A percentile compares a stretch with the other conserved stretches of the same genome.
phyloP scores from a whole-genome alignment of 2,113 vertebrate species.

The Girardinichthys multiradiatus region DNA sequence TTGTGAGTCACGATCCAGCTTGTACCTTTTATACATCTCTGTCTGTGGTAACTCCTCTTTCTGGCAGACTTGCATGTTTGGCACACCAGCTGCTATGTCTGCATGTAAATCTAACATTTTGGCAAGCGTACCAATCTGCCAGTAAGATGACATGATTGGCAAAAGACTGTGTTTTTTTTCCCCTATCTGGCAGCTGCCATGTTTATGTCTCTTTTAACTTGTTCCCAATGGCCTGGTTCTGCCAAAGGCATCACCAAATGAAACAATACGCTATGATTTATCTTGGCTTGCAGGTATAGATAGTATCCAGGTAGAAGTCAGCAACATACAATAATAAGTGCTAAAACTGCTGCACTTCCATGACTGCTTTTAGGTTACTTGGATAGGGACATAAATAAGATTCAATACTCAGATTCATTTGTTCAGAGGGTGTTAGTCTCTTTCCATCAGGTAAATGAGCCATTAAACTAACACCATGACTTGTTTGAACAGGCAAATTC shows the following conservation, averaged over 20 bases:
- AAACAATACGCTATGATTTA: slow-evolving; percentile 4
- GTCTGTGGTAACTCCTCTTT: slow-evolving; percentile 35
- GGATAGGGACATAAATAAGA: neutral
- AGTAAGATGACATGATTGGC: slow-evolving; percentile 69
- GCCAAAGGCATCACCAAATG: slow-evolving; percentile 26
- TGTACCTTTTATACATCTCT: slow-evolving; percentile 9
- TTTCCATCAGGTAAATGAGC: neutral
- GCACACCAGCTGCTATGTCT: slow-evolving; percentile 60
- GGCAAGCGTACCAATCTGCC: slow-evolving; percentile 57
- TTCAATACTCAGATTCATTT: neutral
- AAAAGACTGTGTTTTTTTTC: slow-evolving; percentile 16
- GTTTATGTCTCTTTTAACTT: slow-evolving; percentile 50
- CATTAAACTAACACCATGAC: neutral
- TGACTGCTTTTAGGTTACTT: neutral
- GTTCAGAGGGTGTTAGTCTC: neutral
- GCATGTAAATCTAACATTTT: slow-evolving; percentile 62
- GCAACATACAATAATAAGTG: neutral
- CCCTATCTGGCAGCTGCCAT: slow-evolving; percentile 57
- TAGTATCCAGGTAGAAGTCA: neutral
- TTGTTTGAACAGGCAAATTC: neutral
- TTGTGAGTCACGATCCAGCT: slow-evolving; percentile 34
- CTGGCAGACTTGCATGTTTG: slow-evolving; percentile 56
- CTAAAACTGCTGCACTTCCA: neutral
- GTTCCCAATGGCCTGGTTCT: slow-evolving; percentile 38
- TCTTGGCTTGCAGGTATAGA: slow-evolving; percentile 3